These are phyloP conservation scores for Caracal caracal DNA, from an alignment of 2,113 vertebrate species.

Conservation along the genomic window DNA sequence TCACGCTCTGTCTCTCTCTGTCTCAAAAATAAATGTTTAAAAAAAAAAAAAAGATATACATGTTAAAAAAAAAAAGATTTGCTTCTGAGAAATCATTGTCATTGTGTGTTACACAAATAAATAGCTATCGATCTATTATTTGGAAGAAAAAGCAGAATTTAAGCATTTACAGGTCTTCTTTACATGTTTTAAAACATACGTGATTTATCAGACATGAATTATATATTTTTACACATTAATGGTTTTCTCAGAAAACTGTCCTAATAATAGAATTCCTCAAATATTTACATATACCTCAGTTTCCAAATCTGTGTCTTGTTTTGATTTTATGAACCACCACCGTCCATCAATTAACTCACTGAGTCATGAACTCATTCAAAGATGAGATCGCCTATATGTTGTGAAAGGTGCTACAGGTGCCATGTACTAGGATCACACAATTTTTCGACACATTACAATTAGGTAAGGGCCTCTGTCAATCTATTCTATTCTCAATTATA, in stretches of 20 bases:
- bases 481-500: not conserved
- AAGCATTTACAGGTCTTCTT: not conserved
- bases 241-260: not conserved
- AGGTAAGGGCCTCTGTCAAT: not conserved
- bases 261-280: not conserved
- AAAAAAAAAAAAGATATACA: too few relatives aligned
- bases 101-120: not conserved
- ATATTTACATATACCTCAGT: not conserved
- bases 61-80: too few relatives aligned
- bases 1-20: too few relatives aligned
- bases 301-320: conserved; percentile 5
- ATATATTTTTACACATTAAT: not conserved
- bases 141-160: not conserved
- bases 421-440: not conserved
- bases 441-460: conserved; percentile 11
- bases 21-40: too few relatives aligned
- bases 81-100: not conserved
- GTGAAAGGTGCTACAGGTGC: not conserved
- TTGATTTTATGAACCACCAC: not conserved
- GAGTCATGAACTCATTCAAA: not conserved
- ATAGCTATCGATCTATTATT: not conserved
- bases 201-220: not conserved
- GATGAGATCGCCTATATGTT: not conserved
- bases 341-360: not conserved
- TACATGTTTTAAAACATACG: not conserved